A percentile compares a stretch with the other conserved stretches of the same genome.
Conservation (phyloP, 2,888 invertebrate species). For the Antheraea assamensis region DNA sequence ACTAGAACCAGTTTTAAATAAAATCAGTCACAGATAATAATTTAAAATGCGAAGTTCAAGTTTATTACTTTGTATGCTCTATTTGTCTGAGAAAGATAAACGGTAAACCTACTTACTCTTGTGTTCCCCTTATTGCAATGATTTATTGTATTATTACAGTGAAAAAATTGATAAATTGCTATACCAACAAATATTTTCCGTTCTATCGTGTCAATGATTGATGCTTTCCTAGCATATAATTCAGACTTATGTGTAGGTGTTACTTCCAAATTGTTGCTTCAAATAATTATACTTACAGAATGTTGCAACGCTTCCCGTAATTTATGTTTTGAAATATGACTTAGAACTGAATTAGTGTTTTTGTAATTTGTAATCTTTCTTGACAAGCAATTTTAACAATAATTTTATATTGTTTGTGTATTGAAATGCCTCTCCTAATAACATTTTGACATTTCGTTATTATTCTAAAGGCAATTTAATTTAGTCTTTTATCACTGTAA, state of each 20-base stretch:
- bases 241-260: constrained; percentile 1
- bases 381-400: not conserved
- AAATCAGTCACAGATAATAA: too few relatives aligned
- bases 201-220: not conserved
- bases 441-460: not conserved
- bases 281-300: constrained; percentile 4
- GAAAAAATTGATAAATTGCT: not conserved
- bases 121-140: not conserved
- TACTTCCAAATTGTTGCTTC: not conserved
- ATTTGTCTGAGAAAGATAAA: not conserved
- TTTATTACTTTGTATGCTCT: not conserved
- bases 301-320: constrained; percentile 5
- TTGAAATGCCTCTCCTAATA: not conserved
- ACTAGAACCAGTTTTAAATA: too few relatives aligned
- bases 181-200: constrained; percentile 4
- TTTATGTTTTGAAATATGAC: constrained; percentile 11
- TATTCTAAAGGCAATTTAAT: not conserved
- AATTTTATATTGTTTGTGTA: not conserved
- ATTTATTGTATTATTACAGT: not conserved
- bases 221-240: not conserved
- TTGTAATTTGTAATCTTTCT: not conserved
- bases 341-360: constrained; percentile 6
- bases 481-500: not conserved
- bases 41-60: too few relatives aligned
- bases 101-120: not conserved